A percentile compares a stretch with the other conserved stretches of the same genome.
phyloP scores from a whole-genome alignment of 2,113 vertebrate species.

The Petroica traversi region DNA sequence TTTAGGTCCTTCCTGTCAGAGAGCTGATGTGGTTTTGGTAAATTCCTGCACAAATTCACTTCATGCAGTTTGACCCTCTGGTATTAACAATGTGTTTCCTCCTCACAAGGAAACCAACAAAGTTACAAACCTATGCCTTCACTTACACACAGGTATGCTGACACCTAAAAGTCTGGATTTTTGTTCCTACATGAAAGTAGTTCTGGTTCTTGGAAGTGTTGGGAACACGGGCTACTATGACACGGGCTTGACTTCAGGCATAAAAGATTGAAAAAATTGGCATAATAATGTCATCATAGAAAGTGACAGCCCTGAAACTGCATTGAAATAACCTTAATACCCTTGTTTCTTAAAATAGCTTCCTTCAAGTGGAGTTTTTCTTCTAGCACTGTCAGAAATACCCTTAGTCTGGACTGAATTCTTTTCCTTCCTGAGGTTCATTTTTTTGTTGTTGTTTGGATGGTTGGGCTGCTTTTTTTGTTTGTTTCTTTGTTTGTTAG shows the following conservation, averaged over 20 bases:
- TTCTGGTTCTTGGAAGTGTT: background rate
- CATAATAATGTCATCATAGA: background rate
- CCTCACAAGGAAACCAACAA: background rate
- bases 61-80: background rate
- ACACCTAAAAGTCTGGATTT: background rate
- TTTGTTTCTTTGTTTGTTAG: background rate
- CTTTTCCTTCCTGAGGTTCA: background rate
- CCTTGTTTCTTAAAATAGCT: background rate
- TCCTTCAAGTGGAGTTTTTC: background rate
- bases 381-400: background rate
- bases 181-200: background rate
- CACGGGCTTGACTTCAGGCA: background rate
- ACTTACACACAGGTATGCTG: background rate
- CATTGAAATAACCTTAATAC: background rate
- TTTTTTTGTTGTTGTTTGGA: background rate
- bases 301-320: background rate
- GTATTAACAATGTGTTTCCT: slow-evolving; percentile 14
- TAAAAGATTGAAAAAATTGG: background rate
- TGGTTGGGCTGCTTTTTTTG: background rate
- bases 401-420: background rate
- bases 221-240: background rate
- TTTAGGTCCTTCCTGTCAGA: slow-evolving; percentile 43
- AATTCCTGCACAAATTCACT: slow-evolving; percentile 14
- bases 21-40: background rate
- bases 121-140: background rate